Evolutionary conservation across 2,113 vertebrate genomes (phyloP).

Genomic region (Sialia sialis): DNA sequence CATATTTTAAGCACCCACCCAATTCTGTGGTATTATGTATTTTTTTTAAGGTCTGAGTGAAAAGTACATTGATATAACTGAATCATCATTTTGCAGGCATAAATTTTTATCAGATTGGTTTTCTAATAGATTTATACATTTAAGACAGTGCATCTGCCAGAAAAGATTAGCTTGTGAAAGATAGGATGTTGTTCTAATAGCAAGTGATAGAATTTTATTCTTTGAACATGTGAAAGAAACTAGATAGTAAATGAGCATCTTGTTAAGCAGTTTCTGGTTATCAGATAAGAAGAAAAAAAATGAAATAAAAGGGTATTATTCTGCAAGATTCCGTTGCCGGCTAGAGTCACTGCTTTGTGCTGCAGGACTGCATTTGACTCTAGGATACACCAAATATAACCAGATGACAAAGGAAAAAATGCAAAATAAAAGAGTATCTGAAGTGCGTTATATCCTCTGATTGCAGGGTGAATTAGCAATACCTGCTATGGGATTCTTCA

Average conservation of each 20-base stretch:
- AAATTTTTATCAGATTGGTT: conserved; percentile 77
- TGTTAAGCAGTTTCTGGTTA: conserved; percentile 55
- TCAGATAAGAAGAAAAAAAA: conserved; percentile 59
- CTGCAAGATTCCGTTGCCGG: conserved; percentile 30
- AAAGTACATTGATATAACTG: conserved; percentile 78
- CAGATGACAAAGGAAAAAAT: background rate
- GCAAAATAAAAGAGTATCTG: background rate
- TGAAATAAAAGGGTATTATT: conserved; percentile 27
- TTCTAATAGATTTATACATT: conserved; percentile 76
- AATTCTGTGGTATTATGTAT: conserved; percentile 52
- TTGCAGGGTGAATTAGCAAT: background rate
- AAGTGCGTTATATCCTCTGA: background rate
- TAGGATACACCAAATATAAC: conserved; percentile 9
- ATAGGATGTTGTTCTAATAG: conserved; percentile 62
- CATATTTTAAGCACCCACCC: conserved; percentile 76
- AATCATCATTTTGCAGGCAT: conserved; percentile 78
- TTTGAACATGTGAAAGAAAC: conserved; percentile 48
- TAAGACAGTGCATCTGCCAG: conserved; percentile 68
- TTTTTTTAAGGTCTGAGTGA: conserved; percentile 74
- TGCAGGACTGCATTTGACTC: background rate
- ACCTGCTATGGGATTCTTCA: background rate
- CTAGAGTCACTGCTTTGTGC: background rate
- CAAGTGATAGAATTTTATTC: conserved; percentile 54
- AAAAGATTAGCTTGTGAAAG: conserved; percentile 73
- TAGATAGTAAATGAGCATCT: conserved; percentile 52